Evolutionary conservation across 2,113 vertebrate genomes (phyloP), one percentile per base, ranked within the genome.

Genomic region (Meleagris gallopavo): DNA sequence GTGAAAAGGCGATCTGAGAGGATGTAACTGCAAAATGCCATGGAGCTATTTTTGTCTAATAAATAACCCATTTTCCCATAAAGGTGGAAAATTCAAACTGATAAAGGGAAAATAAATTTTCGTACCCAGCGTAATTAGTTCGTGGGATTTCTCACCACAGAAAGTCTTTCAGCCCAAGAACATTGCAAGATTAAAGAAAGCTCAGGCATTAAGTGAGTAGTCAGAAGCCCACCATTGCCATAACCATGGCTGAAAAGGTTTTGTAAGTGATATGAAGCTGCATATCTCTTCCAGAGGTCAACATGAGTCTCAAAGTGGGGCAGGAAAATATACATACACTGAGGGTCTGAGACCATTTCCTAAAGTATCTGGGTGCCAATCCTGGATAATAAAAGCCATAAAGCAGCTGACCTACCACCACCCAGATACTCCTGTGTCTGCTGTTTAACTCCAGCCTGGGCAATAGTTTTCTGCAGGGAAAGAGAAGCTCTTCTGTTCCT

Each of bases 101-200:
- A 94, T 83, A 91, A 83, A 86, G 18, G 15, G 58, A 79, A 89
- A 93, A 89, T 66, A 84, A 43, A 87, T 87, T 75, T 74, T 86
- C 72, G 46, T 77, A 38, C 6, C 13, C 30, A 7, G 41, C 20
- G 4, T 64, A 91, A 94, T 90, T 72, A 88, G 55, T n/a, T 77
- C 0, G 1, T 43, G 52, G 85, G 76, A 61, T 43, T 88, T 85
- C 41, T 88, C 65, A 55, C 25, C 34, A 12, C 3, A 5, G 78
- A 34, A 83, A 88, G 32, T 11, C 13, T 20, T 55, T 94, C 55
- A 82, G 52, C 46, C 14, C 32, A 16, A 22, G 54, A 89, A 43
- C 24, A 27, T 2, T 43, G 32, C n/a, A 45, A 1, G 10, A 43
- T 73, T 80, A 46, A 54, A 60, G 60, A 64, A 60, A 76, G 34